Evolutionary conservation across 2,797 vertebrate species (phyloP).

Genomic region (Nyctibius grandis): DNA sequence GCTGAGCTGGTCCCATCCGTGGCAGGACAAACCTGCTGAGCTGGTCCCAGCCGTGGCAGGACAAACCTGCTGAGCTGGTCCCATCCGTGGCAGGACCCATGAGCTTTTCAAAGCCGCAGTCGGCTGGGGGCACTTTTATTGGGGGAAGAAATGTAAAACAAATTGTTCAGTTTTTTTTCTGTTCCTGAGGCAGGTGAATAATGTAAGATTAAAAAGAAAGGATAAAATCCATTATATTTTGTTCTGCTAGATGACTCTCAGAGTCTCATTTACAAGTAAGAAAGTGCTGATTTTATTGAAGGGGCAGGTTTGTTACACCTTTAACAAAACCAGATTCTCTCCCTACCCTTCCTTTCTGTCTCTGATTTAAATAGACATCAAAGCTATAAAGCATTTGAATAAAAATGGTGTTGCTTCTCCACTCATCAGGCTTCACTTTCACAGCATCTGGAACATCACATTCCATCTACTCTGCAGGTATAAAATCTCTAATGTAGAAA

Average conservation of each 20-base stretch:
- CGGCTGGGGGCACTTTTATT: not conserved
- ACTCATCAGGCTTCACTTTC: not conserved
- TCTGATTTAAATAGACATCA: not conserved
- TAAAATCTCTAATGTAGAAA: not conserved
- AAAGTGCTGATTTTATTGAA: slow-evolving; percentile 15
- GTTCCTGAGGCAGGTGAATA: not conserved
- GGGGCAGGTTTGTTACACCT: not conserved
- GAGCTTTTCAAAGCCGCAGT: not conserved
- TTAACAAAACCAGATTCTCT: not conserved
- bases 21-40: no score
- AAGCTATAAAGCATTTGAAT: not conserved
- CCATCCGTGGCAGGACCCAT: rapidly evolving
- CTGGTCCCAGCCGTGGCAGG: no score
- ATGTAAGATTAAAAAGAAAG: not conserved
- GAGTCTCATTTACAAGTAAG: not conserved
- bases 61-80: no score
- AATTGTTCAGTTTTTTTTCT: not conserved
- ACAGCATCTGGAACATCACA: not conserved
- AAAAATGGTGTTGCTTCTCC: not conserved
- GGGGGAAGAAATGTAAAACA: not conserved
- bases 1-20: no score
- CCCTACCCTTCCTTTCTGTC: not conserved
- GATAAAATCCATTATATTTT: slow-evolving; percentile 10
- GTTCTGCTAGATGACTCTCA: not conserved
- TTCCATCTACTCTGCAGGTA: not conserved